Percentiles rank a stretch among this genome's conserved stretches.
These are phyloP conservation scores for Tachysurus fulvidraco DNA, from an alignment of 2,113 vertebrate genomes.

Conservation along the genomic window DNA sequence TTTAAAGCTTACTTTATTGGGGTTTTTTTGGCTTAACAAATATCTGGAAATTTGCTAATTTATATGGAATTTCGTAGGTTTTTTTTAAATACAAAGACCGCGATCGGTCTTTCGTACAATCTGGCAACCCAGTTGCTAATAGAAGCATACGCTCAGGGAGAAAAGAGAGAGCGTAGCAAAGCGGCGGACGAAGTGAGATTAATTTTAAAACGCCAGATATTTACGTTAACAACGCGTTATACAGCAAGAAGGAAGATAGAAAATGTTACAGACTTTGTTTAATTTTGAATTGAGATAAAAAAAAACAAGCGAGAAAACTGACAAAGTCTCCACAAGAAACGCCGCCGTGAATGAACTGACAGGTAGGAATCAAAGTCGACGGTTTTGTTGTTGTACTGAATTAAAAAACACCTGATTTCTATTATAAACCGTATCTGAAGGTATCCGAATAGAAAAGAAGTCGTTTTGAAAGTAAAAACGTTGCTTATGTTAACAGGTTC, in stretches of 20 bases:
- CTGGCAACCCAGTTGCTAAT: slow-evolving; percentile 1
- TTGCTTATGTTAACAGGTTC: neutral
- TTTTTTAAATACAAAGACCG: neutral
- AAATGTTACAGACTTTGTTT: neutral
- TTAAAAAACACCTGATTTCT: neutral
- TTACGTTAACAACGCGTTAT: neutral
- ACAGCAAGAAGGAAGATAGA: neutral
- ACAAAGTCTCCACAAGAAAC: neutral
- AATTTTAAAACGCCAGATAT: neutral
- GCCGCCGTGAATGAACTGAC: slow-evolving; percentile 4
- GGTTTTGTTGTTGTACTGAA: neutral
- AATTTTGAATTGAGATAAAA: neutral
- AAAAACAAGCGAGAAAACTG: neutral
- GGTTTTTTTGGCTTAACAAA: neutral
- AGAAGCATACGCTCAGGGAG: neutral
- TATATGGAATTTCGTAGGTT: neutral
- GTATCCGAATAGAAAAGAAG: neutral
- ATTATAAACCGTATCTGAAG: neutral
- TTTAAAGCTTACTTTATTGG: neutral
- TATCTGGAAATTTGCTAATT: neutral
- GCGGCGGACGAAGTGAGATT: neutral
- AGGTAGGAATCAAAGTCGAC: neutral
- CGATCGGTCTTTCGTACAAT: neutral
- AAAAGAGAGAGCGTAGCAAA: neutral
- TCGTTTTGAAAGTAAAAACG: neutral